Base-by-base conservation (phyloP, 2,113 vertebrate genomes). In the Heloderma charlesbogerti region DNA sequence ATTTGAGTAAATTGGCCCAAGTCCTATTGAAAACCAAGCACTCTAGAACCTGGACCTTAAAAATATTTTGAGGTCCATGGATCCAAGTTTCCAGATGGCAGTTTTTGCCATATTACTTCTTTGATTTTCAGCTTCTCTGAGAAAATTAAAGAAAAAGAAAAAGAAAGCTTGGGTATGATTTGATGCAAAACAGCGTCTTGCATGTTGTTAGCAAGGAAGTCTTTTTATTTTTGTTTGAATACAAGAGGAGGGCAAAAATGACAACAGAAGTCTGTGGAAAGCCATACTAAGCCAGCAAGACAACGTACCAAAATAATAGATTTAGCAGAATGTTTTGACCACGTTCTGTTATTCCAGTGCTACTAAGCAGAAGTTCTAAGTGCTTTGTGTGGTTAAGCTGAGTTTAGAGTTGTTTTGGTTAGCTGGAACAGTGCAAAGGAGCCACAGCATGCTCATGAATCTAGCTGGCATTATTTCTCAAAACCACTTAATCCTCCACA, bases 311-410 rank as follows among this genome's bases (percentile, higher is more conserved):
- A 89, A 60, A 74, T 88, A 69, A 66, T 34, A 82, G 60, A 86
- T 89, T 27, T 8, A 6, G 12, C 51, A 54, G 7, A 40, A 84
- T 27, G 40, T 87, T 90, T 79, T 91, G 89, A 84, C 79, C 91
- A 60, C 67, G 93, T 83, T 90, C 43, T 77, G 91, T 74, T 86
- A 66, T n/a, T 95, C 88, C 84, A 45, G 20, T 87, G 89, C 77
- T 84, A 37, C 82, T 84, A 91, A 94, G 66, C 79, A 89, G 7
- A 57, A 8, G 20, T 57, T n/a, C 10, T 1, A 48, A 43, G 63
- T 82, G 81, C 89, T 92, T 48, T 94, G 90, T 75, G 2, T 0
- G 0, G 29, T 89, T 88, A 91, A 92, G 27, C 84, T 77, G 72
- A 60, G 60, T 16, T 92, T 93, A 72, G 45, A 57, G 7, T 20